Percentiles rank a stretch among this genome's conserved stretches.
Conservation (phyloP, 2,888 invertebrate species). For the Neoitamus cyanurus region DNA sequence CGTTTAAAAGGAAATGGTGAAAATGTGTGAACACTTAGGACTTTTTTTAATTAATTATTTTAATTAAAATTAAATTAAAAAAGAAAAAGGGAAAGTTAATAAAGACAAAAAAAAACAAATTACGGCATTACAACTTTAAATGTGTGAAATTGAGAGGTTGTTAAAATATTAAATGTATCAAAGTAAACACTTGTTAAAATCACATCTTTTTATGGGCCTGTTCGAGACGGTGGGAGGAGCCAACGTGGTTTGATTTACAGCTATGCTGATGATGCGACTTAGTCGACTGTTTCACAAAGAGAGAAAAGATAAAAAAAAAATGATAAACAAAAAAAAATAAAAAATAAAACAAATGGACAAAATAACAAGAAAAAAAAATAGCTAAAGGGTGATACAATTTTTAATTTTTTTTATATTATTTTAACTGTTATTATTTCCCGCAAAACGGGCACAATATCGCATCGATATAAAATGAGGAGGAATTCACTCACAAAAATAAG, state of each 20-base stretch:
- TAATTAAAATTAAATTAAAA: background rate
- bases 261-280: no score
- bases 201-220: constrained; percentile 1
- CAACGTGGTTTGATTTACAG: no score
- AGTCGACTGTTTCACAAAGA: no score
- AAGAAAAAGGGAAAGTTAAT: no score
- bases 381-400: background rate
- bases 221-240: background rate
- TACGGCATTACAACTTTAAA: background rate
- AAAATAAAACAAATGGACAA: no score
- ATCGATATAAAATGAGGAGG: no score
- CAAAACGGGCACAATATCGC: background rate
- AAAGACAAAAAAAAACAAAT: background rate
- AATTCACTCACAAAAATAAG: no score
- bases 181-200: background rate
- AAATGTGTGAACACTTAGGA: background rate
- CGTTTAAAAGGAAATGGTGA: background rate
- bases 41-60: background rate
- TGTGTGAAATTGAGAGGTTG: background rate
- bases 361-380: background rate
- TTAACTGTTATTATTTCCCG: background rate
- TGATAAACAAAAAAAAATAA: background rate
- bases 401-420: background rate
- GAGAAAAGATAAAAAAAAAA: background rate
- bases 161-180: background rate